Percentiles rank a stretch among this genome's conserved stretches.
Conservation (phyloP, 2,888 invertebrate genomes). For the Polydrusus cervinus region DNA sequence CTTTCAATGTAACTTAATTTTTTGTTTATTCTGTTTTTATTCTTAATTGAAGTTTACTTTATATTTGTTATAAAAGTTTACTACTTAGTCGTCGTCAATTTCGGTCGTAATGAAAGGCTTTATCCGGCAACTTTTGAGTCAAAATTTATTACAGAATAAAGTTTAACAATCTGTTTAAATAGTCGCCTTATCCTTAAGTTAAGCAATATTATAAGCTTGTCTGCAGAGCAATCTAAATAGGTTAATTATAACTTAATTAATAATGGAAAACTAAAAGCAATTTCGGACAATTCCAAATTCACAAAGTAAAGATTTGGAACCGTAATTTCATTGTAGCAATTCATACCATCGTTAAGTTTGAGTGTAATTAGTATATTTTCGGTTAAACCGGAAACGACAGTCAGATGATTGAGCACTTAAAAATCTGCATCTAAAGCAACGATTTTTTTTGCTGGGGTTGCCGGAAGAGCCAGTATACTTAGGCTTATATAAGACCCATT, state of each 20-base stretch:
- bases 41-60: background rate
- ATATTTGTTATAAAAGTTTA: constrained; percentile 52
- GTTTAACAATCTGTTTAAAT: constrained; percentile 16
- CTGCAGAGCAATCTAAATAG: background rate
- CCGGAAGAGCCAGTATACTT: too few relatives aligned
- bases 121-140: constrained; percentile 17
- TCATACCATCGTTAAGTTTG: too few relatives aligned
- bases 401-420: too few relatives aligned
- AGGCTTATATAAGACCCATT: too few relatives aligned
- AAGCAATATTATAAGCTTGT: background rate
- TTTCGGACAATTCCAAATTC: background rate
- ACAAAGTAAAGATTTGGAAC: background rate
- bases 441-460: too few relatives aligned
- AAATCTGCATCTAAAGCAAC: too few relatives aligned
- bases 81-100: constrained; percentile 54
- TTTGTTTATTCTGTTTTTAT: background rate
- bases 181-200: background rate
- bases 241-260: background rate
- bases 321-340: background rate
- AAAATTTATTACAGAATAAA: constrained; percentile 1
- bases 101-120: constrained; percentile 54
- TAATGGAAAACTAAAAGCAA: background rate
- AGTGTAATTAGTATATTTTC: too few relatives aligned
- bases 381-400: too few relatives aligned
- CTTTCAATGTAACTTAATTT: background rate